Evolutionary conservation across 2,113 vertebrate species (phyloP), one percentile per base, ranked within the genome.

Genomic region (Phasianus colchicus): DNA sequence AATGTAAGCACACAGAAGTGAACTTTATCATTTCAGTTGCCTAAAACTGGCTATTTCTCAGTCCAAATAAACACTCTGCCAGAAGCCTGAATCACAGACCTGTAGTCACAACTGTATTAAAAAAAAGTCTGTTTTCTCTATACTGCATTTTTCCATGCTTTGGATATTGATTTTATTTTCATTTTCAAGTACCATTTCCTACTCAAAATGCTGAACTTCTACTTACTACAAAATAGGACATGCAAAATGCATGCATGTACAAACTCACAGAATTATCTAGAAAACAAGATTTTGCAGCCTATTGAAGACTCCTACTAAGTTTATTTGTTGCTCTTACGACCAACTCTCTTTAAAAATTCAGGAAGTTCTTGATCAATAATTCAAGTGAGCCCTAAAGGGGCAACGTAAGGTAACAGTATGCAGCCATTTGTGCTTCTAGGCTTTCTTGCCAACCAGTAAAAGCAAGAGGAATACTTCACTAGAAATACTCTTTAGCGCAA

Each of bases 401-500:
- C 48, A 86, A 5, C 30, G 29, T 30, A 30, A 61, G 48, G 65
- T 89, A 94, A 96, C 93, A 94, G 95, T 95, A 83, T 63, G 83
- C 72, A 92, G 95, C 93, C 96, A 8, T 80, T 90, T 93, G 86
- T 94, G 96, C 95, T 95, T 96, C 66, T 36, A 42, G 61, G 61
- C 12, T 66, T 64, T 45, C 57, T 70, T 38, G 20, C 4, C 38
- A 48, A 43, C 47, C 63, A 57, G 66, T 48, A 83, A 91, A 84
- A 89, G 36, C 58, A 43, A 83, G 13, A 42, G 58, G n/a, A 20
- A 22, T 6, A 7, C 22, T 71, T 71, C 36, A 3, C 7, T 16
- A 45, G 90, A 86, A 91, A 66, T 9, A n/a, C 4, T 77, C 38
- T 24, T 3, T 17, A 86, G 50, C 40, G 24, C 54, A 48, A 73